Conservation (phyloP, 2,888 invertebrate genomes). For the Danaus chrysippus region DNA sequence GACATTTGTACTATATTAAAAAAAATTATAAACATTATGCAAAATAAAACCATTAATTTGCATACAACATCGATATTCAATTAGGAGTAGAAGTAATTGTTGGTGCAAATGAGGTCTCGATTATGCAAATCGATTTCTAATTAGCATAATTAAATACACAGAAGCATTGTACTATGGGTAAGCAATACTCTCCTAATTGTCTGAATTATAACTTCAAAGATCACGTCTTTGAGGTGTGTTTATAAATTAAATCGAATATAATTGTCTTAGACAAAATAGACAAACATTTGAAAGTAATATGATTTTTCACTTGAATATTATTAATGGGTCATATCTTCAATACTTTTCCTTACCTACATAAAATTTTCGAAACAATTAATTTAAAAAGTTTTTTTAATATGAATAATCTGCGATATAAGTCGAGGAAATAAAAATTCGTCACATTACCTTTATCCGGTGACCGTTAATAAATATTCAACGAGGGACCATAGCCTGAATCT, state of each 20-base stretch:
- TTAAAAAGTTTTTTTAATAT: neutral
- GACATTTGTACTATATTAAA: neutral
- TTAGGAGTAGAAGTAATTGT: slow-evolving; percentile 42
- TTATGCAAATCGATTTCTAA: slow-evolving; percentile 33
- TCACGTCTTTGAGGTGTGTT: neutral
- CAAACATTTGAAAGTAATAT: neutral
- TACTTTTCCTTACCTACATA: too few species aligned
- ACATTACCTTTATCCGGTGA: slow-evolving; percentile 29
- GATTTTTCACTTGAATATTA: too few species aligned
- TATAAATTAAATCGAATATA: neutral
- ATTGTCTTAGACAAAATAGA: neutral
- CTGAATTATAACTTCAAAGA: neutral
- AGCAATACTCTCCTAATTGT: slow-evolving; percentile 9
- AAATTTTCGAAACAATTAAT: too few species aligned
- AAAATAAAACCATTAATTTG: slow-evolving; percentile 36
- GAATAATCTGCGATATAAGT: slow-evolving; percentile 26
- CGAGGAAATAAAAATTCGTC: slow-evolving; percentile 33
- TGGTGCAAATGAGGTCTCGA: slow-evolving; percentile 36
- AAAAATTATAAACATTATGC: slow-evolving; percentile 21
- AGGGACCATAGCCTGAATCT: slow-evolving; percentile 28
- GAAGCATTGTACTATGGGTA: slow-evolving; percentile 15
- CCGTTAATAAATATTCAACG: slow-evolving; percentile 40
- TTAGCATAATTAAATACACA: slow-evolving; percentile 31
- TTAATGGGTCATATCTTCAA: too few species aligned
- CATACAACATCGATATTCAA: slow-evolving; percentile 54